Evolutionary conservation across 2,113 vertebrate genomes (phyloP).

Genomic region (Neolamprologus devosi): DNA sequence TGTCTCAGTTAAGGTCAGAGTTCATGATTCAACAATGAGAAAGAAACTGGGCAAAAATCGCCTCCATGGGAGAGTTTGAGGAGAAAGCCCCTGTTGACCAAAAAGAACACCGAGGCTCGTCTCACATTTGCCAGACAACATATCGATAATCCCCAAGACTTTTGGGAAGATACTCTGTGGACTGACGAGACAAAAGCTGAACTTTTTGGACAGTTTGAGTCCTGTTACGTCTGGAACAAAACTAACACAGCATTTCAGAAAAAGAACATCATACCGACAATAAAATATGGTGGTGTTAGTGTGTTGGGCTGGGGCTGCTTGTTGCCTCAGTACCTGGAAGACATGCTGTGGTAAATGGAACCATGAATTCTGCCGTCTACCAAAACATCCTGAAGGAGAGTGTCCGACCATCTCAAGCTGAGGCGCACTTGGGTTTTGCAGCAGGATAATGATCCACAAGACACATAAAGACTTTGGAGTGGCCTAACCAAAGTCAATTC

Average conservation of each 20-base stretch:
- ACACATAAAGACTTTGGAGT: not conserved
- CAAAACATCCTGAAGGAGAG: not conserved
- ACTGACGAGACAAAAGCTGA: not conserved
- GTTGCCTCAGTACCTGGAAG: not conserved
- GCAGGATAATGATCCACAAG: not conserved
- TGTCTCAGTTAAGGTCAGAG: not conserved
- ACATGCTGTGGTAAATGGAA: not conserved
- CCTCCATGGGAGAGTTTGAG: not conserved
- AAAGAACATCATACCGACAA: not conserved
- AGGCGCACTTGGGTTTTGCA: not conserved
- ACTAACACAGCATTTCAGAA: not conserved
- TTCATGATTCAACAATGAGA: not conserved
- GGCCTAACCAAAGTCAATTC: not conserved
- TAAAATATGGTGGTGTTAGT: not conserved
- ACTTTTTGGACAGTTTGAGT: not conserved
- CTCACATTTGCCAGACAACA: not conserved
- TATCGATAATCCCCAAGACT: fast-evolving
- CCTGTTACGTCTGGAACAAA: fast-evolving
- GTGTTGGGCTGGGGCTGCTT: not conserved
- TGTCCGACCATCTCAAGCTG: not conserved
- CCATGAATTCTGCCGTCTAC: not conserved
- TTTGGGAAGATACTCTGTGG: not conserved
- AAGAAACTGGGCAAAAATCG: not conserved
- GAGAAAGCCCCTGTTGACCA: not conserved
- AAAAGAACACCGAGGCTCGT: not conserved